Base-by-base conservation (phyloP, 1,140 invertebrate species). In the Idris sp. region DNA sequence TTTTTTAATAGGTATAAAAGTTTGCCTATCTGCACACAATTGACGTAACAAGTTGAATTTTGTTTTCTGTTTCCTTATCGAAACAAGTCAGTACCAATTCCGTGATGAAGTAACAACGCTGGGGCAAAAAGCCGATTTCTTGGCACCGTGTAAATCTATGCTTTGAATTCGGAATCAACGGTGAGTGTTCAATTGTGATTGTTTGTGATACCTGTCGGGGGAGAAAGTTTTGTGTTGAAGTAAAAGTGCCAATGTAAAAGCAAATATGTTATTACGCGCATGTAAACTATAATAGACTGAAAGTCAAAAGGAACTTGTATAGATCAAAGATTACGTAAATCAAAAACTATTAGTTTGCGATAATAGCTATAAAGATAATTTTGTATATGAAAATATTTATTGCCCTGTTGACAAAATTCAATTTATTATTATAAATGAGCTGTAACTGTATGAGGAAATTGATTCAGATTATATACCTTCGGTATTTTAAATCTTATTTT, bases 211-310 rank as follows among this genome's bases (percentile, higher is more conserved):
- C 28, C 33, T 19, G 25, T 36, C 30, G 36, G 49, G 51, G 64
- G 51, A 56, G 64, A 68, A 68, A 68, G 64, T 67, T 56, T 7
- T 10, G 0, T 8, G 41, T 16, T n/a, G 25, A 44, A 68, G 51
- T 68, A 68, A 68, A 68, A 68, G 49, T 65, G 48, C 49, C 25
- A 28, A 30, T 10, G 35, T 26, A 43, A 46, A 40, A 40, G 28
- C 49, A 58, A 58, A 58, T 68, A 56, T 28, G 15, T 51, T 68
- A 48, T 68, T 59, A 58, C 36, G 53, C 44, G 36, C 30, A 44
- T 44, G 22, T 65, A 51, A 51, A 53, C 28, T 40, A 51, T 43
- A 58, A 31, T 22, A n/a, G n/a, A 44, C 31, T 13, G 43, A 40
- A 54, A 51, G 33, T 49, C 15, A 33, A 30, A 13, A 19, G n/a